phyloP scores from a whole-genome alignment of 2,797 vertebrate genomes.

The Liasis olivaceus region DNA sequence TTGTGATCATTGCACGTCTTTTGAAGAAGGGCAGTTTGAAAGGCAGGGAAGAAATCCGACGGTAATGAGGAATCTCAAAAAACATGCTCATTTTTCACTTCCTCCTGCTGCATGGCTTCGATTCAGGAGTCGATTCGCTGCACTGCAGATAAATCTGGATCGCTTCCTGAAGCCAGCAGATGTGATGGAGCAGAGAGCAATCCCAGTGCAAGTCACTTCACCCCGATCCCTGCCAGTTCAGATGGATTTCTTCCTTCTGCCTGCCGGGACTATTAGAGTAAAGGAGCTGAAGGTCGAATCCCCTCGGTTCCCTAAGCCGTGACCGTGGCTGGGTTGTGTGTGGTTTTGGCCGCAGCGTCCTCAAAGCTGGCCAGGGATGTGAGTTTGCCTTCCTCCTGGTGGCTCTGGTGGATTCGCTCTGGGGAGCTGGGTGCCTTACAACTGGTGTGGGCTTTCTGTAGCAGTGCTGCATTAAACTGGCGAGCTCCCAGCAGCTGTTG shows the following conservation, averaged over 20 bases:
- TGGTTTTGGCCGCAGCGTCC: not conserved
- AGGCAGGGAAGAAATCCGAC: not conserved
- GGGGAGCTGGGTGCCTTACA: not conserved
- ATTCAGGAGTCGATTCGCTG: not conserved
- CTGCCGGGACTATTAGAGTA: not conserved
- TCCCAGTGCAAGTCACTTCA: not conserved
- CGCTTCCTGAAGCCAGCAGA: not conserved
- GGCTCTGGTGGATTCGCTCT: not conserved
- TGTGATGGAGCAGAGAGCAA: not conserved
- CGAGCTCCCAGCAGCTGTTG: constrained; percentile 24
- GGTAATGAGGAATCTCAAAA: constrained; percentile 19
- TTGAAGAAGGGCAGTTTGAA: not conserved
- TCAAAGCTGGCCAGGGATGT: not conserved
- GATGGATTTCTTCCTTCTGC: not conserved
- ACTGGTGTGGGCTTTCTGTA: not conserved
- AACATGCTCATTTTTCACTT: rapidly evolving
- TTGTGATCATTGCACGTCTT: not conserved
- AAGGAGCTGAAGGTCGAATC: not conserved
- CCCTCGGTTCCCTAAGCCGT: not conserved
- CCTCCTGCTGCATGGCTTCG: not conserved
- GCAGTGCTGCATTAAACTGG: not conserved
- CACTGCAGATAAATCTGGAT: not conserved
- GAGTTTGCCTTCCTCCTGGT: too few relatives aligned
- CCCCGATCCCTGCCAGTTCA: not conserved
- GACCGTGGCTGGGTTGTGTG: not conserved